These are phyloP conservation scores for Plutella xylostella DNA, from an alignment of 2,888 invertebrate species.

Conservation along the genomic window DNA sequence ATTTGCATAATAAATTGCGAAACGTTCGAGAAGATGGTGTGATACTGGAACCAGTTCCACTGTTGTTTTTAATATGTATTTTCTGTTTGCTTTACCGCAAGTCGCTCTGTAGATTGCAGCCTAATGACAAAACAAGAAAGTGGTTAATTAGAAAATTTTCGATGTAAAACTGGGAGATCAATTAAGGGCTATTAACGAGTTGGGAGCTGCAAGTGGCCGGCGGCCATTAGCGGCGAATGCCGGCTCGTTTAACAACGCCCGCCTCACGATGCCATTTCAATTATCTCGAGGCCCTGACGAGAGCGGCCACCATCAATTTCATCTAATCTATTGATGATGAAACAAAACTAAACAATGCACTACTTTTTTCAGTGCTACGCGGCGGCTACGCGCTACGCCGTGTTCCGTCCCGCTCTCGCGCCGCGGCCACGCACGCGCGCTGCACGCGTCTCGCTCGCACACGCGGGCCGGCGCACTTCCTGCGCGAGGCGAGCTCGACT, in stretches of 20 bases:
- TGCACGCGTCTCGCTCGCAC: slow-evolving; percentile 40
- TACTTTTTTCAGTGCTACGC: slow-evolving; percentile 30
- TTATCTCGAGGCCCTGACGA: slow-evolving; percentile 27
- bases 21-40: slow-evolving; percentile 7
- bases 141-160: slow-evolving; percentile 20
- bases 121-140: not conserved
- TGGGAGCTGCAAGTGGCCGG: slow-evolving; percentile 12
- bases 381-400: slow-evolving; percentile 11
- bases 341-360: too few relatives aligned
- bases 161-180: slow-evolving; percentile 15
- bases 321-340: slow-evolving; percentile 19
- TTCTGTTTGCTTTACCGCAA: not conserved
- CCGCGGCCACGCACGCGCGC: slow-evolving; percentile 20
- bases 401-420: slow-evolving; percentile 35
- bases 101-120: not conserved
- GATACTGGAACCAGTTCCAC: slow-evolving; percentile 5
- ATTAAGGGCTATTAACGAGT: slow-evolving; percentile 22
- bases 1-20: slow-evolving; percentile 29
- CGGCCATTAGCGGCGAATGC: slow-evolving; percentile 17
- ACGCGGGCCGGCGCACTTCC: slow-evolving; percentile 11
- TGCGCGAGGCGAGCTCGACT: slow-evolving; percentile 38
- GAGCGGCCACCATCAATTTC: slow-evolving; percentile 25
- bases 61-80: slow-evolving; percentile 1
- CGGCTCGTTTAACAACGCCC: slow-evolving; percentile 14
- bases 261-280: slow-evolving; percentile 23